Base-by-base conservation (phyloP, 1,140 invertebrate species). In the Chionoecetes opilio region DNA sequence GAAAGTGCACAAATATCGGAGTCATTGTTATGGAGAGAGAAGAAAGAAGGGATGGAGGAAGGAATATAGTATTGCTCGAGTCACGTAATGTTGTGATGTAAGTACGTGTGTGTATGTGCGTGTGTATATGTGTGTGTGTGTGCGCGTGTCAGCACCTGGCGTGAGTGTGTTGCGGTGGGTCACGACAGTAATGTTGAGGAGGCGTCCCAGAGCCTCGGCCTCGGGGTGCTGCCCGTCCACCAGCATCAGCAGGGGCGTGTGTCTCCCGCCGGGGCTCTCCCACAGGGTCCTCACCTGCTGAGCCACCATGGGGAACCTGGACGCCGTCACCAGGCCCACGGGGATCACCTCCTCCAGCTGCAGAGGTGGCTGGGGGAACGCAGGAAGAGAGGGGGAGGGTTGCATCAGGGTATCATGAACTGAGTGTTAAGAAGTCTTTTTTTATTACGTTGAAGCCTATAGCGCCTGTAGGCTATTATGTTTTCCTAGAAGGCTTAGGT, bases 301-400 rank as follows among this genome's bases (percentile, higher is more conserved):
- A 31, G 41, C 34, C 88, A 94, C 93, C 93, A 34, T 89, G 26
- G 87, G 86, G 26, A 94, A 46, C 6, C 93, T 87, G 21, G 32
- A 38, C 26, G 93, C 93, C 11, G 93, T 94, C 53, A 94, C 87
- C 26, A 94, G 35, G 14, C 53, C 93, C 37, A 94, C 88, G 29
- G 93, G 93, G 93, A 94, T 94, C 46, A 84, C 63, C 82, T 94
- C 93, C 14, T 89, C 87, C 88, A 94, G 21, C 75, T 82, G 8
- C 46, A 94, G 26, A 17, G n/a, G 26, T 26, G 93, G 93, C 93
- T 94, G 90, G 53, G 31, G 26, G n/a, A 29, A 29, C 2, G n/a
- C 17, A 53, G 29, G 9, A 9, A 21, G 2, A n/a, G 63, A 1
- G 63, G 21, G 21, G 63, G n/a, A 26, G 63, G 63, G 63, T 75